Percentiles rank a stretch among this genome's conserved stretches.
Evolutionary conservation across 1,140 invertebrate species (phyloP).

Genomic region (Drosophila nigromelanica): DNA sequence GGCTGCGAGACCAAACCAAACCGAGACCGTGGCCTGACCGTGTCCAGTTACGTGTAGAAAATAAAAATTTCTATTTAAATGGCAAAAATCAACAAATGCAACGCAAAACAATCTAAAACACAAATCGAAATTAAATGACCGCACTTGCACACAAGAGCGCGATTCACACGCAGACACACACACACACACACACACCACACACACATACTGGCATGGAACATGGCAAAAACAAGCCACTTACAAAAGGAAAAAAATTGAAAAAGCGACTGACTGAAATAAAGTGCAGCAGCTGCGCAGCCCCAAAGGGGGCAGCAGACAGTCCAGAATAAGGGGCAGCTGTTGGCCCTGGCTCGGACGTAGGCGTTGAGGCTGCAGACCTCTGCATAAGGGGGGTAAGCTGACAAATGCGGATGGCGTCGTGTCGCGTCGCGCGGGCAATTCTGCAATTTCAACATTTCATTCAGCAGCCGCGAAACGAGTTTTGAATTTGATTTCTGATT

Average conservation of each 20-base stretch:
- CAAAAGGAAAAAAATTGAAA: slow-evolving; percentile 14
- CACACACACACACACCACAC: slow-evolving; percentile 36
- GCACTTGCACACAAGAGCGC: slow-evolving; percentile 80
- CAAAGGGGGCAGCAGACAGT: slow-evolving; percentile 29
- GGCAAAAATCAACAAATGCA: slow-evolving; percentile 83
- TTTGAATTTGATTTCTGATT: slow-evolving; percentile 66
- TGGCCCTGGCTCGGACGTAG: slow-evolving; percentile 9
- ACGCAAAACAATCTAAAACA: slow-evolving; percentile 83
- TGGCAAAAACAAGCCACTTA: slow-evolving; percentile 78
- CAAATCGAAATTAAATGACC: slow-evolving; percentile 84
- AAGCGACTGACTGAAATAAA: slow-evolving; percentile 78
- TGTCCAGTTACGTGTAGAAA: slow-evolving; percentile 75
- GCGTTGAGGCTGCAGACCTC: neutral
- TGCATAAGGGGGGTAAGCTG: slow-evolving; percentile 21
- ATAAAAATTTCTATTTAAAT: slow-evolving; percentile 83
- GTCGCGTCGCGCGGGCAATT: slow-evolving; percentile 32
- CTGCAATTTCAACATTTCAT: slow-evolving; percentile 74
- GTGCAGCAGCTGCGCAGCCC: slow-evolving; percentile 75
- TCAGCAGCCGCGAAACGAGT: slow-evolving; percentile 53
- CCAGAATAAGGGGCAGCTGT: slow-evolving; percentile 23
- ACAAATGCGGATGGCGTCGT: slow-evolving; percentile 38
- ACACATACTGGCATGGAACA: slow-evolving; percentile 45
- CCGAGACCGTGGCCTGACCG: slow-evolving; percentile 37
- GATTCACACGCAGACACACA: slow-evolving; percentile 47
- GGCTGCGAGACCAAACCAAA: slow-evolving; percentile 43